These are phyloP conservation scores for Neodiprion lecontei DNA, from an alignment of 1,140 invertebrate genomes.

Conservation along the genomic window DNA sequence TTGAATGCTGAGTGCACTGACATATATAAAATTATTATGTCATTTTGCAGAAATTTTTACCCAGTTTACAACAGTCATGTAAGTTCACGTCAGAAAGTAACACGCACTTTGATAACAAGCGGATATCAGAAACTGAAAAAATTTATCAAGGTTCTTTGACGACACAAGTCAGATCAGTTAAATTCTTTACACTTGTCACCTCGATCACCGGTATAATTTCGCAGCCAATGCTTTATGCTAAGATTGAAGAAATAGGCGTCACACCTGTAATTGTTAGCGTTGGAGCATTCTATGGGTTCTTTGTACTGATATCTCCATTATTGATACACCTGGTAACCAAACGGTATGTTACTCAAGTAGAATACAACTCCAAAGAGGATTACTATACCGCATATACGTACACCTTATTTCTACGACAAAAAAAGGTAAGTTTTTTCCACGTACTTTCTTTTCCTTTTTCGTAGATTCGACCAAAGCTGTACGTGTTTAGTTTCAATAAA, in stretches of 20 bases:
- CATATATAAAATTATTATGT: neutral
- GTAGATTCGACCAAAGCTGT: no score
- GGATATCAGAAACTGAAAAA: conserved; percentile 30
- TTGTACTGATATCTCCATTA: conserved; percentile 83
- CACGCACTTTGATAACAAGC: neutral
- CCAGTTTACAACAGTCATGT: neutral
- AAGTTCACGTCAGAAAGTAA: conserved; percentile 7
- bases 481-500: no score
- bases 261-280: conserved; percentile 65
- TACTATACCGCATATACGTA: conserved; percentile 75
- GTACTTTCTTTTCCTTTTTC: neutral
- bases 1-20: neutral
- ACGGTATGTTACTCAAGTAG: conserved; percentile 82
- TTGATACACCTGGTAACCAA: conserved; percentile 83
- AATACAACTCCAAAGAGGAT: conserved; percentile 70
- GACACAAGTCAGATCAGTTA: conserved; percentile 74
- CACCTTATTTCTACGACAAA: conserved; percentile 70
- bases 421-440: conserved; percentile 62
- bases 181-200: conserved; percentile 81
- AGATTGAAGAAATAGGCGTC: conserved; percentile 64
- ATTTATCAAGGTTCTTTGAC: conserved; percentile 73
- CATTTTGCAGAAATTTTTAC: neutral
- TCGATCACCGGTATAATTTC: conserved; percentile 71
- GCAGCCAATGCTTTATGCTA: conserved; percentile 76
- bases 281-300: conserved; percentile 74